phyloP scores from a whole-genome alignment of 2,888 invertebrate genomes.

The Pilophorus perplexus region DNA sequence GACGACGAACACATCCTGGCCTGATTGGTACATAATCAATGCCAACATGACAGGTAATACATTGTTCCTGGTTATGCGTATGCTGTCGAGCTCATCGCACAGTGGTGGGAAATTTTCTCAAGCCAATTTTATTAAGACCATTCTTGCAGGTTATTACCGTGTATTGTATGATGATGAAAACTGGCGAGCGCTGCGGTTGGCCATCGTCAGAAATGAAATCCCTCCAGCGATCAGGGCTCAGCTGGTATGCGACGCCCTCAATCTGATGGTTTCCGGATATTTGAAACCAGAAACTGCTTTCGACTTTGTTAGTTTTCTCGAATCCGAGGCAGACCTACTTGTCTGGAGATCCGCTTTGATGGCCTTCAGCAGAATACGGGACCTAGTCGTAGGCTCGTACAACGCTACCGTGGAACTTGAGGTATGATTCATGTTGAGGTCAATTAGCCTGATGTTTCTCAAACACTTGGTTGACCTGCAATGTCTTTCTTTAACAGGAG shows the following conservation, averaged over 20 bases:
- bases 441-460: too few relatives aligned
- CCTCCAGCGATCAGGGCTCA: slow-evolving; percentile 71
- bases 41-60: background rate
- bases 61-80: too few relatives aligned
- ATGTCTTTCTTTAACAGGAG: too few relatives aligned
- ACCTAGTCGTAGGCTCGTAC: too few relatives aligned
- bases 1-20: too few relatives aligned
- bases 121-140: too few relatives aligned
- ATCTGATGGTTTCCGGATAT: slow-evolving; percentile 66
- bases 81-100: too few relatives aligned
- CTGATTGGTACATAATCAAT: slow-evolving; percentile 5
- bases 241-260: slow-evolving; percentile 75
- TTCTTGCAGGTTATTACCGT: slow-evolving; percentile 61
- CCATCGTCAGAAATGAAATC: slow-evolving; percentile 57
- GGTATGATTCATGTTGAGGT: too few relatives aligned
- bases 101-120: too few relatives aligned
- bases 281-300: slow-evolving; percentile 64
- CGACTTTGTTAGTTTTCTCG: slow-evolving; percentile 66
- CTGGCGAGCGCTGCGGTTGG: slow-evolving; percentile 66
- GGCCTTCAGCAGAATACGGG: slow-evolving; percentile 3
- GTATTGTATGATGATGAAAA: slow-evolving; percentile 70
- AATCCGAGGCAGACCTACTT: slow-evolving; percentile 66
- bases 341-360: slow-evolving; percentile 69
- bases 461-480: too few relatives aligned
- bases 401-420: too few relatives aligned